Conservation (phyloP, 2,797 vertebrate genomes). For the Chloroceryle amazona region DNA sequence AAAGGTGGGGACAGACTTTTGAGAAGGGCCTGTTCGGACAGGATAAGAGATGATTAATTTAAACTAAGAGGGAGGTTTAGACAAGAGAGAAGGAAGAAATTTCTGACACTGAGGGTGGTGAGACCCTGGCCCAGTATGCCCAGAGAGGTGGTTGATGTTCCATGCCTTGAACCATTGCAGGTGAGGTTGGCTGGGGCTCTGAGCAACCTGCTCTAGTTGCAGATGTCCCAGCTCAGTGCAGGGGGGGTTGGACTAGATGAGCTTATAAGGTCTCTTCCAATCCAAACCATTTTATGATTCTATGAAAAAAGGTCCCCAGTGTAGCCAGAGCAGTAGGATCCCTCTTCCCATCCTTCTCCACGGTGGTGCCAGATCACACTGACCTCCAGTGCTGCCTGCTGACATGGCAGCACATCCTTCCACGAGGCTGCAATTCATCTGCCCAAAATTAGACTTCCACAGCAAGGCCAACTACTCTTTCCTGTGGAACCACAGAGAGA, state of each 20-base stretch:
- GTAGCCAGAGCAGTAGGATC: background rate
- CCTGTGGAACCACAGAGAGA: background rate
- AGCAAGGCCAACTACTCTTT: rapidly evolving
- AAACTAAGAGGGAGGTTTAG: background rate
- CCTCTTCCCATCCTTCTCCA: background rate
- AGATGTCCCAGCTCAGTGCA: no score
- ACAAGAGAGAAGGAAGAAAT: background rate
- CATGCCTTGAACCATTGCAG: background rate
- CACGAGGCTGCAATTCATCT: rapidly evolving
- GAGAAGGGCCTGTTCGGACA: background rate
- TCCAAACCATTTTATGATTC: background rate
- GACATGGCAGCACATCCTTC: background rate
- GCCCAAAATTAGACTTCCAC: background rate
- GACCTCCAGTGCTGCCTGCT: conserved; percentile 17
- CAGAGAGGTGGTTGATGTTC: background rate
- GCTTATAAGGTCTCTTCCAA: no score
- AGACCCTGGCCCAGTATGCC: background rate
- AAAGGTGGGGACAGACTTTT: background rate
- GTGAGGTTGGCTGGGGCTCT: background rate
- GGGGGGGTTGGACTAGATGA: no score
- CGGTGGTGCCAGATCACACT: background rate
- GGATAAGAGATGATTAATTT: background rate
- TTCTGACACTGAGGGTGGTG: background rate
- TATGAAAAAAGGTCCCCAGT: background rate
- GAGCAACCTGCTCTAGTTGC: no score